A percentile compares a stretch with the other conserved stretches of the same genome.
phyloP scores from a whole-genome alignment of 1,140 invertebrate species.

The Brachionus rotundiformis region DNA sequence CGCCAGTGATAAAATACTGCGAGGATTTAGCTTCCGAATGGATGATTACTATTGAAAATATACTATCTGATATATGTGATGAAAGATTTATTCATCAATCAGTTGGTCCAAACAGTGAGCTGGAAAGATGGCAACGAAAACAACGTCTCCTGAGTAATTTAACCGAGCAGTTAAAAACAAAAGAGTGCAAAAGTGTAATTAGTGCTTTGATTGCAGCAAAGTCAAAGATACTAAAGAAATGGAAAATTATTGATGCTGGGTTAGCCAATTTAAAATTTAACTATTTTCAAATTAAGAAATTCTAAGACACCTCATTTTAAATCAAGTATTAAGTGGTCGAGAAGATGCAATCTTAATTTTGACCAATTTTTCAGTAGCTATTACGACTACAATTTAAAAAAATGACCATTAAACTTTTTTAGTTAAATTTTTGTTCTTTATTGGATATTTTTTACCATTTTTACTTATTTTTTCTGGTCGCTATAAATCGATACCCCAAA shows the following conservation, averaged over 20 bases:
- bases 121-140: conserved; percentile 61
- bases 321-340: too few species aligned
- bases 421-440: too few species aligned
- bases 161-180: conserved; percentile 63
- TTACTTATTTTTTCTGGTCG: too few species aligned
- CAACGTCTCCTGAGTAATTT: conserved; percentile 61
- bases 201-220: conserved; percentile 63
- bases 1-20: conserved; percentile 60
- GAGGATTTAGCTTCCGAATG: conserved; percentile 63
- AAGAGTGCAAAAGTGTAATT: conserved; percentile 64
- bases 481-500: too few species aligned
- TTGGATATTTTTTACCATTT: too few species aligned
- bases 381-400: too few species aligned
- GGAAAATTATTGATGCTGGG: conserved; percentile 63
- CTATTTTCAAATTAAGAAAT: too few species aligned
- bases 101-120: conserved; percentile 62
- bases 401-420: too few species aligned
- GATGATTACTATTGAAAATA: conserved; percentile 63
- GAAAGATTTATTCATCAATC: conserved; percentile 64
- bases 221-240: conserved; percentile 62
- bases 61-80: conserved; percentile 61
- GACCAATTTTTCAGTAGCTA: too few species aligned
- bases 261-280: conserved; percentile 54
- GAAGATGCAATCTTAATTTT: too few species aligned
- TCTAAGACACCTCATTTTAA: too few species aligned